These are phyloP conservation scores for Lepidiolamprologus cunningtoni DNA, from an alignment of 2,113 vertebrate genomes.

Conservation along the genomic window DNA sequence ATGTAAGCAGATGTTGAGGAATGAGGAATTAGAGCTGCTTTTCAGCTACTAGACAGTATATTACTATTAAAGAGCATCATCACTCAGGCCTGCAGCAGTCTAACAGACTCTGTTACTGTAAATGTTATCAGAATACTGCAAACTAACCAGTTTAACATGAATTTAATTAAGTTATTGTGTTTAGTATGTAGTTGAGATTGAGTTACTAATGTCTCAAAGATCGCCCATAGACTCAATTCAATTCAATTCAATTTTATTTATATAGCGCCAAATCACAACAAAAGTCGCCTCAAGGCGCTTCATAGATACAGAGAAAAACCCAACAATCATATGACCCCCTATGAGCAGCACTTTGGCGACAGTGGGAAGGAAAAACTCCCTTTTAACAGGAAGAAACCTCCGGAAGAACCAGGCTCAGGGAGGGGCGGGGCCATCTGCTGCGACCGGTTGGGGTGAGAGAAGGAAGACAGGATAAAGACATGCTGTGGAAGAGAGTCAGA, in stretches of 20 bases:
- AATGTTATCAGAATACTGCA: neutral
- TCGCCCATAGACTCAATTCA: neutral
- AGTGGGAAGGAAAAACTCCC: too few relatives aligned
- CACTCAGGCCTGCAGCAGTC: neutral
- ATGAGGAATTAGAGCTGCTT: neutral
- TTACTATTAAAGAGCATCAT: neutral
- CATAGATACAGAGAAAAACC: too few relatives aligned
- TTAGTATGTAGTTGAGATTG: neutral
- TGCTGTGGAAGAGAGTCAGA: too few relatives aligned
- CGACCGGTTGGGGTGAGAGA: rapidly evolving
- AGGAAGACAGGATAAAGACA: too few relatives aligned
- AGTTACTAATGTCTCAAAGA: neutral
- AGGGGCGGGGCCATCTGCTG: too few relatives aligned
- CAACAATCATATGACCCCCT: too few relatives aligned
- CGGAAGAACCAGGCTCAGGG: too few relatives aligned
- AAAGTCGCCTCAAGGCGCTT: too few relatives aligned
- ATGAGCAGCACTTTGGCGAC: too few relatives aligned
- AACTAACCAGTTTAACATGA: neutral
- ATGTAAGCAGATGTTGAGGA: neutral
- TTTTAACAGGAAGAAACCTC: too few relatives aligned
- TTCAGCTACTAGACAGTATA: neutral
- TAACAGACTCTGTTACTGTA: rapidly evolving
- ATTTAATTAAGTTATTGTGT: neutral
- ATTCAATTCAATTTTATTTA: too few relatives aligned
- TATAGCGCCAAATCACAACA: too few relatives aligned